Evolutionary conservation across 2,113 vertebrate species (phyloP), one percentile per base, ranked within the genome.

Genomic region (Phalacrocorax pelagicus): DNA sequence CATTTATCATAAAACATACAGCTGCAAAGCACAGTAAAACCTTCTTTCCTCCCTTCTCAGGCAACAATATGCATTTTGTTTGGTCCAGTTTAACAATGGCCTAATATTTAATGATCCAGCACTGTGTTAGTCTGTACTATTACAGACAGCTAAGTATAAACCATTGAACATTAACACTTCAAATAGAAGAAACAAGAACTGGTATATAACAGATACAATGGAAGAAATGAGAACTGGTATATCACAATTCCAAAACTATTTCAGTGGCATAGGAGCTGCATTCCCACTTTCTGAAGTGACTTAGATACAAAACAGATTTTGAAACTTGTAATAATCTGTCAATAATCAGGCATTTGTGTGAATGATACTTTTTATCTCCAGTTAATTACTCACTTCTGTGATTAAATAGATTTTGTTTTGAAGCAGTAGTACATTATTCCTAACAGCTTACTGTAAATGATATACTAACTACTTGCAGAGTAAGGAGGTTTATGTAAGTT

Each of bases 361-460:
- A 92, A 72, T 78, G 71, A 84, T 18, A 75, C 16, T 74, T 82
- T 86, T 81, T 69, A 46, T 75, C 61, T 75, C 27, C 54, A 74
- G 59, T 81, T 86, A 92, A 86, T 90, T 66, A 88, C 57, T 90
- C 46, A 38, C 29, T 77, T 88, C 36, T 58, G 52, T 84, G 57
- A 92, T 93, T 80, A 90, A 92, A 88, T 93, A 88, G 66, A n/a
- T 93, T 88, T 88, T 96, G 70, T 59, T 92, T 94, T 63, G 86
- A 87, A 95, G 29, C 55, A 59, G 61, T 27, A 54, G 17, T 40
- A 21, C 22, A n/a, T 88, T 81, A 87, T 67, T 67, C 57, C 59
- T 81, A 88, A 73, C 59, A 83, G 72, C 40, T 71, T 74, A 62
- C 72, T 88, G 34, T 52, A 95, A 90, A 81, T 81, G 42, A 62